A percentile compares a stretch with the other conserved stretches of the same genome.
Evolutionary conservation across 2,888 invertebrate species (phyloP).

Genomic region (Cryptosula pallasiana): DNA sequence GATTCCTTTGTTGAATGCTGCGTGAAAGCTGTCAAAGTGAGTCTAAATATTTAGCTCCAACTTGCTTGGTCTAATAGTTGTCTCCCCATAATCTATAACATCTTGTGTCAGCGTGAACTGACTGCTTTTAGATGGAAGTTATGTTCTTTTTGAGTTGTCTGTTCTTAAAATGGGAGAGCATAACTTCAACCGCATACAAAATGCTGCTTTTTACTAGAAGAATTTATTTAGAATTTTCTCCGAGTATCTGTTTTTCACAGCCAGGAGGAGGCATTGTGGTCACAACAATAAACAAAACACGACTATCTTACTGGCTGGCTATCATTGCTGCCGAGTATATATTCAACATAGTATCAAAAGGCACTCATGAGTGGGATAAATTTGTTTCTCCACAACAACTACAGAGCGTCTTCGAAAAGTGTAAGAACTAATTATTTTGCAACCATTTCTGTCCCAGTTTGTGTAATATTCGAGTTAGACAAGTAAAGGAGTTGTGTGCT

Average conservation of each 20-base stretch:
- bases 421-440: too few relatives aligned
- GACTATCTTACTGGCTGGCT: conserved; percentile 63
- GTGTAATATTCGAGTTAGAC: too few relatives aligned
- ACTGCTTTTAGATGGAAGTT: too few relatives aligned
- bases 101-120: too few relatives aligned
- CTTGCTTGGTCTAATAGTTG: neutral
- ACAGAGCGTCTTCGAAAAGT: conserved; percentile 55
- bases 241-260: conserved; percentile 33
- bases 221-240: neutral
- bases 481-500: too few relatives aligned
- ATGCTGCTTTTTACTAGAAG: neutral
- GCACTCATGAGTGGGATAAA: conserved; percentile 87
- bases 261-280: conserved; percentile 58
- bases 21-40: neutral
- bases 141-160: too few relatives aligned
- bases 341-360: conserved; percentile 67
- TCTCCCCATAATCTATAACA: neutral
- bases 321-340: conserved; percentile 75
- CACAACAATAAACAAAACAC: conserved; percentile 61
- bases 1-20: conserved; percentile 45
- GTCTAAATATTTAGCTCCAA: neutral
- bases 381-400: conserved; percentile 76
- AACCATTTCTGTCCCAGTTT: too few relatives aligned
- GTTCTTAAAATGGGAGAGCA: too few relatives aligned
- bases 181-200: too few relatives aligned